Conservation (phyloP, 2,113 vertebrate species). For the Gambusia affinis region DNA sequence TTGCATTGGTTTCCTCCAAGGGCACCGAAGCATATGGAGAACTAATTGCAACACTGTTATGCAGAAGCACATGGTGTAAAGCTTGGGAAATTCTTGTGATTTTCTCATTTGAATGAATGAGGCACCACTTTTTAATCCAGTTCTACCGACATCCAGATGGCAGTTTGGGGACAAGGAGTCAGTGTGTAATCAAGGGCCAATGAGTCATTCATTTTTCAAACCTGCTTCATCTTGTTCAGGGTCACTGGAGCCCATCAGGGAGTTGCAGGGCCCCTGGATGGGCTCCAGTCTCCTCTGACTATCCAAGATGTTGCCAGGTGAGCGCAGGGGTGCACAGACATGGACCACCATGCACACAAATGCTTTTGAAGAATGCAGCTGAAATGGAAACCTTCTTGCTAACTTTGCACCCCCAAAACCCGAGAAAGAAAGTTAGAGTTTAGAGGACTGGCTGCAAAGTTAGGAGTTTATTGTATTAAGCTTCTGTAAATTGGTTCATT, state of each 20-base stretch:
- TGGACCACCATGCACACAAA: background rate
- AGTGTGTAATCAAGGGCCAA: background rate
- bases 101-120: background rate
- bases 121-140: background rate
- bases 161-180: background rate
- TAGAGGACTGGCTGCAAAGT: background rate
- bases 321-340: background rate
- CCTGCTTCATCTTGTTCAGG: constrained; percentile 1
- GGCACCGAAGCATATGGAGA: background rate
- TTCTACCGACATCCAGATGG: background rate
- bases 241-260: constrained; percentile 1
- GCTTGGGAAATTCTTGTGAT: background rate
- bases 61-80: background rate
- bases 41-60: background rate
- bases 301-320: background rate
- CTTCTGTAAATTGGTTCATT: background rate
- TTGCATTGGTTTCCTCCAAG: background rate
- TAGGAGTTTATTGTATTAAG: background rate
- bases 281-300: background rate
- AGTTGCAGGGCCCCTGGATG: background rate
- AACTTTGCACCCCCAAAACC: no score
- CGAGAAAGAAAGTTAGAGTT: background rate
- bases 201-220: background rate
- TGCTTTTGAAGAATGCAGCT: background rate
- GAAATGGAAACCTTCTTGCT: background rate